Conservation (phyloP, 2,113 vertebrate genomes). For the Leptobrachium ailaonicum region DNA sequence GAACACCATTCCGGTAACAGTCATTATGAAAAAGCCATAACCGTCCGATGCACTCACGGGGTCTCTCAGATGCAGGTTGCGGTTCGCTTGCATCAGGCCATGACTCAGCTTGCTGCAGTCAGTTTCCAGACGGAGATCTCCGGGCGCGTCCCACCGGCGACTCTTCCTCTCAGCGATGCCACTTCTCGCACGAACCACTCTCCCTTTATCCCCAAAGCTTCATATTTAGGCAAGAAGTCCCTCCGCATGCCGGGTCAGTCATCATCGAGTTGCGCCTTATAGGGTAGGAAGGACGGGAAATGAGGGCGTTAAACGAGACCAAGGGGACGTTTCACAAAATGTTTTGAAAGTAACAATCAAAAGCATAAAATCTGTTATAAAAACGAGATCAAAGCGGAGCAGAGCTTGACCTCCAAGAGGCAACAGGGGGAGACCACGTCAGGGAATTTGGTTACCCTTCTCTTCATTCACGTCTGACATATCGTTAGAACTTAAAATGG, state of each 20-base stretch:
- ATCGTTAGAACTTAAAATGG: no score
- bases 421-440: no score
- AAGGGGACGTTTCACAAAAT: no score
- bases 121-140: constrained; percentile 2
- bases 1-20: no score
- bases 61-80: constrained; percentile 26
- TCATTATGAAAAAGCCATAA: no score
- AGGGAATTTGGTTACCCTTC: no score
- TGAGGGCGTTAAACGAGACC: neutral
- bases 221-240: constrained; percentile 37
- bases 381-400: no score
- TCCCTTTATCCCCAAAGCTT: constrained; percentile 8
- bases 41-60: no score
- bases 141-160: neutral
- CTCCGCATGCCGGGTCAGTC: constrained; percentile 8
- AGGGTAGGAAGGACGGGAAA: neutral
- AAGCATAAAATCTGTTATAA: no score
- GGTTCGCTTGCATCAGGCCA: constrained; percentile 1
- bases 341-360: no score
- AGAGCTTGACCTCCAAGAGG: no score
- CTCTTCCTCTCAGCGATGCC: neutral
- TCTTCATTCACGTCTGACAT: no score
- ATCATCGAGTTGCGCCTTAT: constrained; percentile 13
- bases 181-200: constrained; percentile 4
- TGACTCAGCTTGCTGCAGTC: constrained; percentile 16